phyloP scores from a whole-genome alignment of 2,113 vertebrate species.

The Gobius niger region DNA sequence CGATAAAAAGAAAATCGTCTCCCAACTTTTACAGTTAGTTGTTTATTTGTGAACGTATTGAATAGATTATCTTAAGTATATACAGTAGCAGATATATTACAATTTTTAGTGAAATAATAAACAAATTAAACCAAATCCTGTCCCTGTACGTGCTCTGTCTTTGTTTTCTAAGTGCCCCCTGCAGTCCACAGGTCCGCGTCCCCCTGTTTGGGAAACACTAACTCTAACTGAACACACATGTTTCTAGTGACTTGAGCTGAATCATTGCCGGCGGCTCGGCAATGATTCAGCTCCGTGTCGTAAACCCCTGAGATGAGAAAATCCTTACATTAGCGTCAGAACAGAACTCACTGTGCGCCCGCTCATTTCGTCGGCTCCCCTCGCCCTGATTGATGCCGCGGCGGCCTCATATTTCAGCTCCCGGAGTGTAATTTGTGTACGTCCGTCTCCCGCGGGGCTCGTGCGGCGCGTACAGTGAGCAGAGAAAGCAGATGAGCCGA shows the following conservation, averaged over 20 bases:
- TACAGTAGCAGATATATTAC: too few species aligned
- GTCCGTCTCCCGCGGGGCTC: slow-evolving; percentile 54
- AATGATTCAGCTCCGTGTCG: slow-evolving; percentile 7
- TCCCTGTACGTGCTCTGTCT: too few species aligned
- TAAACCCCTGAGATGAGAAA: slow-evolving; percentile 43
- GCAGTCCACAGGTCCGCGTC: background rate
- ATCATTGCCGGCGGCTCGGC: slow-evolving; percentile 24
- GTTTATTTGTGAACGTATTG: too few species aligned
- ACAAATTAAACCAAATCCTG: too few species aligned
- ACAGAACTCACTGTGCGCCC: slow-evolving; percentile 46
- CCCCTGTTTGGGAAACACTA: background rate
- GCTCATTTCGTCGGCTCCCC: slow-evolving; percentile 52
- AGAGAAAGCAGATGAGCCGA: slow-evolving; percentile 74
- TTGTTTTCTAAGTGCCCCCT: background rate
- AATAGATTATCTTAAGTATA: too few species aligned
- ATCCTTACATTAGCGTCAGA: slow-evolving; percentile 59
- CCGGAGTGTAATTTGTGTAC: slow-evolving; percentile 59
- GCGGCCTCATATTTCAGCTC: slow-evolving; percentile 45
- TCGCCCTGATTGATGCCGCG: slow-evolving; percentile 56
- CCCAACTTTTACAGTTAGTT: too few species aligned
- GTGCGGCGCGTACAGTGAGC: slow-evolving; percentile 64
- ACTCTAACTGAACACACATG: slow-evolving; percentile 63
- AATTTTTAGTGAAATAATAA: too few species aligned
- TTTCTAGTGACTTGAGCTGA: slow-evolving; percentile 37
- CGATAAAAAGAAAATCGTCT: too few species aligned